These are phyloP conservation scores for Lycopodina hypogea DNA, from an alignment of 37 sponge, comb jelly and placozoan species.

Conservation along the genomic window DNA sequence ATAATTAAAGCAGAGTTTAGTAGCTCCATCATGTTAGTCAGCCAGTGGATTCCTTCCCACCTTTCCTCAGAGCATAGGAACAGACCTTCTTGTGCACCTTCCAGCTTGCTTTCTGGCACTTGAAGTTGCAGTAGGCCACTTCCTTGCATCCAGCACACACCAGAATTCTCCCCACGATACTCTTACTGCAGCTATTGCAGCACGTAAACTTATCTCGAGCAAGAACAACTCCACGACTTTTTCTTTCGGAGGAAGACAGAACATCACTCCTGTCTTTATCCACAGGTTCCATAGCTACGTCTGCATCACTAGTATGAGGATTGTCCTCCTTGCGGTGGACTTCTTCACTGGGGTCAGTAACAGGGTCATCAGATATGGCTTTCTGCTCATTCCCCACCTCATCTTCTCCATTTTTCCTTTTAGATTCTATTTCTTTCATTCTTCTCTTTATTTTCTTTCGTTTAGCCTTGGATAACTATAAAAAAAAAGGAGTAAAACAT, in stretches of 20 bases:
- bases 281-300: background rate
- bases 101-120: conserved; percentile 73
- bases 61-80: conserved; percentile 41
- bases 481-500: no score
- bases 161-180: conserved; percentile 24
- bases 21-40: no score
- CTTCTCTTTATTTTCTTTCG: no score
- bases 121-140: conserved; percentile 65
- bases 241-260: background rate
- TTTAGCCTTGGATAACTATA: background rate
- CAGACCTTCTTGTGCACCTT: conserved; percentile 70
- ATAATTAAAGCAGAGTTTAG: no score
- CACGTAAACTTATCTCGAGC: conserved; percentile 53
- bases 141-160: conserved; percentile 60
- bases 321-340: background rate
- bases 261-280: background rate
- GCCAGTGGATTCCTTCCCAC: conserved; percentile 15
- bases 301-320: background rate
- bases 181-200: conserved; percentile 43
- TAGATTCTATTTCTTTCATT: background rate
- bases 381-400: background rate
- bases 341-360: no score
- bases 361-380: background rate
- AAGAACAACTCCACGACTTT: background rate
- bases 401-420: background rate